These are phyloP conservation scores for Oreochromis niloticus DNA, from an alignment of 2,113 vertebrate species.

Conservation along the genomic window DNA sequence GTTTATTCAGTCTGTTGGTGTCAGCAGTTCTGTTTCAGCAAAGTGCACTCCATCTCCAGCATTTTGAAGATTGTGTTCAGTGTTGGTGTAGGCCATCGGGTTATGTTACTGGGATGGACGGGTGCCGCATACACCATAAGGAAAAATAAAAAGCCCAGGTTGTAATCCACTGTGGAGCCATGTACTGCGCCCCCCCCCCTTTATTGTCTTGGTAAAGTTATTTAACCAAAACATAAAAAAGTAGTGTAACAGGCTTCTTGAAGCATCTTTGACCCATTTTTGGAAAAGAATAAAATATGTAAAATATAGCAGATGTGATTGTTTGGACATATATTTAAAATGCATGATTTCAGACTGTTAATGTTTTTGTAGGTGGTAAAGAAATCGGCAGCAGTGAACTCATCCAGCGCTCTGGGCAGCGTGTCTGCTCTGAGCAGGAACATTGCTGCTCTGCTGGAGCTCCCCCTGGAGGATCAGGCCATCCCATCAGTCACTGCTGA, in stretches of 20 bases:
- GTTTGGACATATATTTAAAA: background rate
- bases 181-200: background rate
- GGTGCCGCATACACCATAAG: fast-evolving
- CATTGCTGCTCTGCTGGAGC: slow-evolving; percentile 83
- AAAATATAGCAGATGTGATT: background rate
- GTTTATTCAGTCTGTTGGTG: background rate
- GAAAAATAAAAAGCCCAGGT: background rate
- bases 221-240: background rate
- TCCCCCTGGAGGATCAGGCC: slow-evolving; percentile 80
- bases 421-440: slow-evolving; percentile 83
- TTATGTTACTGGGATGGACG: fast-evolving
- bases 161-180: fast-evolving
- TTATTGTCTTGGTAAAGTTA: background rate
- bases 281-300: fast-evolving
- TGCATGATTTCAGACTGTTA: background rate
- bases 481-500: slow-evolving; percentile 85
- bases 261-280: background rate
- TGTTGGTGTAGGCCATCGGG: background rate
- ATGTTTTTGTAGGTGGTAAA: slow-evolving; percentile 67
- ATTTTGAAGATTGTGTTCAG: background rate
- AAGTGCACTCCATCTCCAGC: fast-evolving
- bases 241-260: fast-evolving
- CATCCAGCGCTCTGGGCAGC: slow-evolving; percentile 25
- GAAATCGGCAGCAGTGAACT: slow-evolving; percentile 39
- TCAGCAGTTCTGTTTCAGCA: background rate